Evolutionary conservation across 1,140 invertebrate genomes (phyloP), one percentile per base, ranked within the genome.

Genomic region (Polyergus mexicanus): DNA sequence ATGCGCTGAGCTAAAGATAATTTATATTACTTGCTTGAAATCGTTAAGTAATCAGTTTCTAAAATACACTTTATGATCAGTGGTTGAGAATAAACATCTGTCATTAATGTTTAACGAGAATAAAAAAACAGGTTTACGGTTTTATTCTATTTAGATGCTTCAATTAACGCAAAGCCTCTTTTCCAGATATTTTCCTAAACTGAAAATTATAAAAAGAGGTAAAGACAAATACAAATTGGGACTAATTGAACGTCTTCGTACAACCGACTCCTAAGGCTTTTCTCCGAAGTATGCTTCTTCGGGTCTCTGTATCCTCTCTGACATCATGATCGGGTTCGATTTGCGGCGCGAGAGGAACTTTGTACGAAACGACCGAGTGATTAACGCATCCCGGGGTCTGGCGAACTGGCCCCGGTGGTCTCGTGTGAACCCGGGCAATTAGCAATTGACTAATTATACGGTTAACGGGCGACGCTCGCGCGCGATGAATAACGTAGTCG

Each of bases 381-480:
- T 87, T 90, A 86, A 90, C 78, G 74, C 51, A 28, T 28, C 84
- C 81, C 22, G 41, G 54, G 62, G 54, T 25, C 66, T 63, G 71
- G 85, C 71, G 44, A 83, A 84, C 41, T 32, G 65, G 88, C 85
- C 44, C 19, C 44, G 60, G 85, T 84, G 51, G 85, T 84, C 41
- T 71, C 81, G 75, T 89, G 90, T 88, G 90, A 91, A 91, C 85
- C 56, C 87, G 71, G 62, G 81, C 89, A 91, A 91, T 91, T 91
- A 91, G 85, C 72, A 89, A 91, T 91, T 84, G 87, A 81, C 89
- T 91, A 91, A 91, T 91, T 91, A 87, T 75, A 85, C 47, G 58
- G 89, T 90, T 90, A 90, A 90, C 89, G 89, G 84, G 72, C 87
- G 78, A 80, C 66, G 69, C 77, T 47, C 32, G 62, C 62, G 62